Evolutionary conservation across 92 coral and sea anemone genomes (phyloP).

Genomic region (Zoanthus gigantus): DNA sequence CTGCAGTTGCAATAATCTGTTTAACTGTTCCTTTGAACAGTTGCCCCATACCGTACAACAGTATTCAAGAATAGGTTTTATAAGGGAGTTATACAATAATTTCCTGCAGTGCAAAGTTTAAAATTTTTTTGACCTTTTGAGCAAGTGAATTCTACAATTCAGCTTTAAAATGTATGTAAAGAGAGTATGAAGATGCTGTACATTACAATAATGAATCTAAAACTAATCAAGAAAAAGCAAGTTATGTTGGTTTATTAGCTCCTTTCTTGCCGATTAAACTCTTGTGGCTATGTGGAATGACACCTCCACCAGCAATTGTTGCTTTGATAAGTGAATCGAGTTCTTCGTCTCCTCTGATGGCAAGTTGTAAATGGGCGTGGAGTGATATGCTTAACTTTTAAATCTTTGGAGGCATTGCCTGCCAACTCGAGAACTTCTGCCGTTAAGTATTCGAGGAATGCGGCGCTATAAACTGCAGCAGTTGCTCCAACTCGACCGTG

Average conservation of each 20-base stretch:
- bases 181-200: constrained; percentile 74
- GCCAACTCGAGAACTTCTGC: constrained; percentile 99
- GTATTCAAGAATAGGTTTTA: too few species aligned
- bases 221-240: constrained; percentile 47
- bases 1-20: too few species aligned
- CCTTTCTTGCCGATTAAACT: constrained; percentile 99
- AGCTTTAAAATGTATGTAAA: constrained; percentile 69
- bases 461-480: constrained; percentile 99
- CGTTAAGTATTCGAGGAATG: constrained; percentile 98
- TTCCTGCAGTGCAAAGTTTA: too few species aligned
- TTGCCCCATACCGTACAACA: too few species aligned
- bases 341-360: constrained; percentile 99
- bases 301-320: constrained; percentile 99
- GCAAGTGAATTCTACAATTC: constrained; percentile 43
- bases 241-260: constrained; percentile 97
- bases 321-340: constrained; percentile 99
- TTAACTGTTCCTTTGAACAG: too few species aligned
- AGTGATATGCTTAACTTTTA: constrained; percentile 99
- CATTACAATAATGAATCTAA: constrained; percentile 71
- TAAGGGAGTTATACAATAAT: too few species aligned
- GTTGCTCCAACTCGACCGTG: constrained; percentile 99
- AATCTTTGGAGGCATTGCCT: constrained; percentile 98
- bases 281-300: constrained; percentile 99
- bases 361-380: constrained; percentile 99
- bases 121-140: too few species aligned